Evolutionary conservation across 2,888 invertebrate species (phyloP).

Genomic region (Eugnorisma glareosa): DNA sequence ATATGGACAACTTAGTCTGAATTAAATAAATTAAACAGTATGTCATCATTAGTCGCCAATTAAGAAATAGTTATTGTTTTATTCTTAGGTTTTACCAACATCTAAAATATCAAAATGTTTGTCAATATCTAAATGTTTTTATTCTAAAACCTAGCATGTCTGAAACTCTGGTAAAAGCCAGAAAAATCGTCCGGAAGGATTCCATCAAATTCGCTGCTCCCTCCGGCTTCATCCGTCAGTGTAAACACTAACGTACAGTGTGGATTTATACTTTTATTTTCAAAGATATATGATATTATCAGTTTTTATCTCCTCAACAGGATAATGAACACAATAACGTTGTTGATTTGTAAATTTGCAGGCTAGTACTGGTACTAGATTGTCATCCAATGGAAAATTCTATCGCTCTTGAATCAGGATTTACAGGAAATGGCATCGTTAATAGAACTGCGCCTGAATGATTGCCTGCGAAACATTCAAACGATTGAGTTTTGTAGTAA

Average conservation of each 20-base stretch:
- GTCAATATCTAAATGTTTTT: too few relatives aligned
- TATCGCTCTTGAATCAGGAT: not conserved
- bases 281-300: not conserved
- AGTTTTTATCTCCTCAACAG: not conserved
- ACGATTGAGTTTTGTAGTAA: conserved; percentile 20
- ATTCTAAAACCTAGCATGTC: not conserved
- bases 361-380: not conserved
- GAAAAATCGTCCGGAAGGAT: not conserved
- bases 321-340: not conserved
- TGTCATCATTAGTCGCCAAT: too few relatives aligned
- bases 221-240: not conserved
- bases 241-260: not conserved
- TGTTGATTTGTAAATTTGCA: conserved; percentile 14
- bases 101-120: too few relatives aligned
- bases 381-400: not conserved
- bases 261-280: not conserved
- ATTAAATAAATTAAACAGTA: too few relatives aligned
- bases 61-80: too few relatives aligned
- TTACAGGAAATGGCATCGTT: conserved; percentile 8
- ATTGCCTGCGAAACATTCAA: not conserved
- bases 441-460: not conserved
- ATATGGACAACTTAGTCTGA: too few relatives aligned
- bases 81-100: too few relatives aligned
- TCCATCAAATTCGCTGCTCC: not conserved
- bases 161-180: too few relatives aligned